These are phyloP conservation scores for Synanthedon formicaeformis DNA, from an alignment of 2,888 invertebrate genomes.

Conservation along the genomic window DNA sequence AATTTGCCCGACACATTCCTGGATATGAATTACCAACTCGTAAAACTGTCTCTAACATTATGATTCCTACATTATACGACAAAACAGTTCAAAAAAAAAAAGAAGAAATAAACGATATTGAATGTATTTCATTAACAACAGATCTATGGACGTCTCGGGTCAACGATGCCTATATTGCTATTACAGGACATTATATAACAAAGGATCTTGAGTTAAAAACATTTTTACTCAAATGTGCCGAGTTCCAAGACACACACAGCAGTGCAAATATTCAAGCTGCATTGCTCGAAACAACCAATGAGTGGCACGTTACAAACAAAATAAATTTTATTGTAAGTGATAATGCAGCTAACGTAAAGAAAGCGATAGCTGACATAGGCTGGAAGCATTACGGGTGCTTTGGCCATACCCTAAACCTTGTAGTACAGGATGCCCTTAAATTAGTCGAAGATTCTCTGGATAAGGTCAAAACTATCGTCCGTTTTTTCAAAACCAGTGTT, in stretches of 20 bases:
- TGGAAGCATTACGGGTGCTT: constrained; percentile 17
- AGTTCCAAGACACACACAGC: background rate
- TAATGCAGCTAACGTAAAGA: constrained; percentile 10
- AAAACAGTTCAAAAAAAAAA: constrained; percentile 3
- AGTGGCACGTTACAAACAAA: constrained; percentile 9
- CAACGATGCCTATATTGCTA: constrained; percentile 4
- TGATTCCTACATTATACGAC: constrained; percentile 1
- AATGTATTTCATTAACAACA: constrained; percentile 7
- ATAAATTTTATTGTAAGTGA: constrained; percentile 7
- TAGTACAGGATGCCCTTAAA: constrained; percentile 9
- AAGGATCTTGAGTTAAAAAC: constrained; percentile 1
- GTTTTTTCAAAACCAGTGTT: constrained; percentile 10
- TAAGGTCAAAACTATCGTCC: constrained; percentile 11
- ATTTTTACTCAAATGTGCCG: constrained; percentile 1
- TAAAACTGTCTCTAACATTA: too few species aligned
- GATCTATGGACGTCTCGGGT: constrained; percentile 12
- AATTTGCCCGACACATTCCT: too few species aligned
- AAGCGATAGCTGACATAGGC: constrained; percentile 4
- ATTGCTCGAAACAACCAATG: background rate
- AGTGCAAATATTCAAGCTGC: background rate
- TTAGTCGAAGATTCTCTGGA: constrained; percentile 3
- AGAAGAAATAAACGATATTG: constrained; percentile 6
- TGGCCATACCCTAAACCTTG: constrained; percentile 14
- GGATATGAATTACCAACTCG: too few species aligned
- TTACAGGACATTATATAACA: constrained; percentile 3